phyloP scores from a whole-genome alignment of 53 echinoderm and acorn worm genomes.

The Temnopleurus reevesii region DNA sequence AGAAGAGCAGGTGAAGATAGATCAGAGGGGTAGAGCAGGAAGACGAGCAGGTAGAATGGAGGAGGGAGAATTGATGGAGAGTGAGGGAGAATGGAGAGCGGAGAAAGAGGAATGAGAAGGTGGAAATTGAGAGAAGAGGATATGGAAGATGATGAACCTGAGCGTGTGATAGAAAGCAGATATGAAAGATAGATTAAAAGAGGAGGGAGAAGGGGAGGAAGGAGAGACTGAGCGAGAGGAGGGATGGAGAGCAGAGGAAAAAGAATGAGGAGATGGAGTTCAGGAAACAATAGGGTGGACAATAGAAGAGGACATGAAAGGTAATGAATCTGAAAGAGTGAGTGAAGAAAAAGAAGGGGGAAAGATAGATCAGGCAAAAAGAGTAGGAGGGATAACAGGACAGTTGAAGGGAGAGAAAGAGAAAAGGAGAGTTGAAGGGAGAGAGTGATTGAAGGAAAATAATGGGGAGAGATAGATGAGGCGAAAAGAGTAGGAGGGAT shows the following conservation, averaged over 20 bases:
- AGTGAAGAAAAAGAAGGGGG: neutral
- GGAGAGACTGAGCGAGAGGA: neutral
- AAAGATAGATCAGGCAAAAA: too few species aligned
- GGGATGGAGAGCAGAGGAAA: neutral
- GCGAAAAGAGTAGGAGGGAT: neutral
- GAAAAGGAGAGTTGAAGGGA: neutral
- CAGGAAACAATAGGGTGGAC: neutral
- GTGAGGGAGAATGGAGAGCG: neutral
- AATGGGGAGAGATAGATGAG: neutral
- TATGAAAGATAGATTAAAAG: neutral
- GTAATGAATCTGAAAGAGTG: neutral
- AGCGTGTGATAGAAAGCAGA: neutral
- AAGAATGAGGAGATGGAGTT: neutral
- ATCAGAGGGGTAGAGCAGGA: neutral
- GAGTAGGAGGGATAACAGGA: neutral
- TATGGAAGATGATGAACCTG: neutral
- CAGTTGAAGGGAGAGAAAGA: neutral
- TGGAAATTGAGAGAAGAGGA: neutral
- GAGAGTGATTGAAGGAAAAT: neutral
- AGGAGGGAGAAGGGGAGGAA: neutral
- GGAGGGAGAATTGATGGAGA: neutral
- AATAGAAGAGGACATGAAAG: neutral
- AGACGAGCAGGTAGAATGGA: neutral
- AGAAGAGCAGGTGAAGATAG: neutral
- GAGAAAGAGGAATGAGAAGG: neutral